Evolutionary conservation across 2,888 invertebrate species (phyloP).

Genomic region (Trypoxylon attenuatum): DNA sequence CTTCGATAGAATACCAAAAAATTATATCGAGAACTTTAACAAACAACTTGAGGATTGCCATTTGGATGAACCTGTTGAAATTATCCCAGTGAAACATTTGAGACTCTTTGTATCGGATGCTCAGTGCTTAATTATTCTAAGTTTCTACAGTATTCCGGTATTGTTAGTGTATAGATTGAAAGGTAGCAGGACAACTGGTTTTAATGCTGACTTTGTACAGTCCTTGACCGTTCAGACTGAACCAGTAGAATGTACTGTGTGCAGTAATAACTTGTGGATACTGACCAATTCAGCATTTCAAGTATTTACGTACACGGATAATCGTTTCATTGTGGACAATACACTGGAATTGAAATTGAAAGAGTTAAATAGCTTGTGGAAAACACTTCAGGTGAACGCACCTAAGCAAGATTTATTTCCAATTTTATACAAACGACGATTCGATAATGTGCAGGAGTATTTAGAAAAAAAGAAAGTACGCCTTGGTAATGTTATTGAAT

Average conservation of each 20-base stretch:
- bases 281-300: constrained; percentile 67
- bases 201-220: constrained; percentile 65
- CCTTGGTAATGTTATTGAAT: constrained; percentile 34
- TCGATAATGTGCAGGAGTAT: constrained; percentile 88
- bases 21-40: constrained; percentile 60
- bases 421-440: constrained; percentile 85
- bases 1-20: constrained; percentile 69
- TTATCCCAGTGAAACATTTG: constrained; percentile 74
- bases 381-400: constrained; percentile 47
- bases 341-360: constrained; percentile 51
- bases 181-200: constrained; percentile 53
- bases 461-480: constrained; percentile 85
- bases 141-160: constrained; percentile 76
- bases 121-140: constrained; percentile 76
- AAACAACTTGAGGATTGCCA: constrained; percentile 60
- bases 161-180: constrained; percentile 75
- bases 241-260: constrained; percentile 74
- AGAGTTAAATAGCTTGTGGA: constrained; percentile 61
- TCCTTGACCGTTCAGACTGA: constrained; percentile 73
- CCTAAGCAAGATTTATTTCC: constrained; percentile 59
- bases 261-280: constrained; percentile 70
- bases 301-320: constrained; percentile 71
- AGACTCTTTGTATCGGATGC: constrained; percentile 61
- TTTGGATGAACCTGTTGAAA: constrained; percentile 58
- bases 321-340: constrained; percentile 62